Evolutionary conservation across 2,888 invertebrate genomes (phyloP).

Genomic region (Petrolisthes manimaculis): DNA sequence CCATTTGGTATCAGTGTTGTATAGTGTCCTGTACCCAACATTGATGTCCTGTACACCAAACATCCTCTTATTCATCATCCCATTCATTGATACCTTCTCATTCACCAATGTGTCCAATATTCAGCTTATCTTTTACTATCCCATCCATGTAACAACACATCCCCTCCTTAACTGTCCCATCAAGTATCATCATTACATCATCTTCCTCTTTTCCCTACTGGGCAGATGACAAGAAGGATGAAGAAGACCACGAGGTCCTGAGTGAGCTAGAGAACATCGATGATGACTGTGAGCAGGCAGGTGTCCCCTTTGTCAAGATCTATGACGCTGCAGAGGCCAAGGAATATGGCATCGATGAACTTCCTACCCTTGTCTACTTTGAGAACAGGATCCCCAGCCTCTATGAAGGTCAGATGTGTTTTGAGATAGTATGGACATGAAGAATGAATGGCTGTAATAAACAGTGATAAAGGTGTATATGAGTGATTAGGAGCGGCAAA

Average conservation of each 20-base stretch:
- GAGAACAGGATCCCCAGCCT: conserved; percentile 93
- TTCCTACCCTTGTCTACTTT: conserved; percentile 91
- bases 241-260: conserved; percentile 87
- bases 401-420: conserved; percentile 79
- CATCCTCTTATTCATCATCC: too few species aligned
- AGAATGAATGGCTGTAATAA: not conserved
- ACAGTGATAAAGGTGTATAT: too few species aligned
- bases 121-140: too few species aligned
- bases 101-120: too few species aligned
- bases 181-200: too few species aligned
- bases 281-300: conserved; percentile 91
- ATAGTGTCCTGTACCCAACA: too few species aligned
- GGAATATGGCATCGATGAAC: conserved; percentile 86
- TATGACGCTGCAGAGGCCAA: conserved; percentile 85
- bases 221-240: conserved; percentile 89
- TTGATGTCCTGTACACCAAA: too few species aligned
- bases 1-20: too few species aligned
- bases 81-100: too few species aligned
- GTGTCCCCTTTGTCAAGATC: conserved; percentile 93
- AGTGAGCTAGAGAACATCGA: conserved; percentile 92
- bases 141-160: too few species aligned
- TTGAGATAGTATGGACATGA: not conserved
- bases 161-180: too few species aligned
- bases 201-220: not conserved
- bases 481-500: too few species aligned